These are phyloP conservation scores for Daphoenositta chrysoptera DNA, from an alignment of 2,113 vertebrate genomes.

Conservation along the genomic window DNA sequence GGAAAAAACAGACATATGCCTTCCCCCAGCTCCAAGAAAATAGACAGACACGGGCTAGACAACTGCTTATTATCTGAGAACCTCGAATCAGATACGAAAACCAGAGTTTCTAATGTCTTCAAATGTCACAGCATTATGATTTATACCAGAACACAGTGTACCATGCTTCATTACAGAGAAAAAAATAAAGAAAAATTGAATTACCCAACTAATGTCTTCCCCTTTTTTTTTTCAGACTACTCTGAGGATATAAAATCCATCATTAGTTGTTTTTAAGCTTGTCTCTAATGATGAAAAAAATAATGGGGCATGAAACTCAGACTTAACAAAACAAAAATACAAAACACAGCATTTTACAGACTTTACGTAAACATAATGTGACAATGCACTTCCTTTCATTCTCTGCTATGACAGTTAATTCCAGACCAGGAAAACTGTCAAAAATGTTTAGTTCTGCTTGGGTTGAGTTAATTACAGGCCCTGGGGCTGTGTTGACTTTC, in stretches of 20 bases:
- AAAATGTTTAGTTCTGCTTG: conserved; percentile 98
- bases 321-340: conserved; percentile 71
- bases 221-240: conserved; percentile 5
- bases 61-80: conserved; percentile 60
- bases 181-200: conserved; percentile 41
- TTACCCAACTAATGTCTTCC: conserved; percentile 65
- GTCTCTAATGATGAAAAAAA: conserved; percentile 83
- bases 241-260: conserved; percentile 68
- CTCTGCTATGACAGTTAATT: conserved; percentile 96
- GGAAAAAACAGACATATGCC: not conserved
- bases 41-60: conserved; percentile 24
- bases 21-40: conserved; percentile 15
- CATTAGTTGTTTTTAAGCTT: conserved; percentile 78
- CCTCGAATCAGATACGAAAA: conserved; percentile 49
- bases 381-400: conserved; percentile 92
- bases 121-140: conserved; percentile 67
- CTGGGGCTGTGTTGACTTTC: conserved; percentile 83
- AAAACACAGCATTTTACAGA: conserved; percentile 74
- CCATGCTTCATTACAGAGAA: conserved; percentile 64
- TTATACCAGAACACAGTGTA: conserved; percentile 59
- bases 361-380: conserved; percentile 86
- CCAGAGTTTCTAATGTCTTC: conserved; percentile 61
- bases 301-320: conserved; percentile 69
- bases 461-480: conserved; percentile 96
- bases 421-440: conserved; percentile 95